These are phyloP conservation scores for Phaethon lepturus DNA, from an alignment of 2,113 vertebrate genomes.

Conservation along the genomic window DNA sequence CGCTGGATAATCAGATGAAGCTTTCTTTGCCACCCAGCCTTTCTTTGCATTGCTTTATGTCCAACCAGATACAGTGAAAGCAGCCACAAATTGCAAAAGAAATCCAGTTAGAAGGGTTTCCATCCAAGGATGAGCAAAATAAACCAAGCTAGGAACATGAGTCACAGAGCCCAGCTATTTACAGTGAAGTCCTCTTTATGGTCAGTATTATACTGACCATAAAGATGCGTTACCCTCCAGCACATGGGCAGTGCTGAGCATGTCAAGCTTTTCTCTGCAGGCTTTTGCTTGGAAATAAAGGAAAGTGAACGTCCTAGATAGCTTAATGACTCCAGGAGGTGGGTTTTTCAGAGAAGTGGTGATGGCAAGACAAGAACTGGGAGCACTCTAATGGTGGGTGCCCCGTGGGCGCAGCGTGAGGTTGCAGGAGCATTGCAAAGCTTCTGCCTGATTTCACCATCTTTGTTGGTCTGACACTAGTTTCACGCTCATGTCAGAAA, in stretches of 20 bases:
- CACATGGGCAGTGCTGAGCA: background rate
- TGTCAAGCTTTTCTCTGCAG: background rate
- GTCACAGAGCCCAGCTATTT: background rate
- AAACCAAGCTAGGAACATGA: background rate
- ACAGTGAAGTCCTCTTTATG: background rate
- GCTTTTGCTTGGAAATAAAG: background rate
- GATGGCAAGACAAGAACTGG: background rate
- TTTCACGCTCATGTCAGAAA: background rate
- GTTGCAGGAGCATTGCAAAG: background rate
- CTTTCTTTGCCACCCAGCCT: background rate
- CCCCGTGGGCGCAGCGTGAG: fast-evolving
- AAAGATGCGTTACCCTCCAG: background rate
- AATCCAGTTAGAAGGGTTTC: background rate
- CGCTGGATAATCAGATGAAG: background rate
- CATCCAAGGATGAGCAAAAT: background rate
- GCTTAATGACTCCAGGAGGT: background rate
- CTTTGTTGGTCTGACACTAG: background rate
- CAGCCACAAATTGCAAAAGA: background rate
- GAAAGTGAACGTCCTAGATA: background rate
- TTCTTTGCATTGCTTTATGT: background rate
- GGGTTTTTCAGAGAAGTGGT: background rate
- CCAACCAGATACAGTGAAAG: background rate
- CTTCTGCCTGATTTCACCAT: background rate
- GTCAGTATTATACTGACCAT: background rate
- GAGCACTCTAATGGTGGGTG: background rate